Evolutionary conservation across 2,888 invertebrate species (phyloP), one percentile per base, ranked within the genome.

Genomic region (Lithosia quadra): DNA sequence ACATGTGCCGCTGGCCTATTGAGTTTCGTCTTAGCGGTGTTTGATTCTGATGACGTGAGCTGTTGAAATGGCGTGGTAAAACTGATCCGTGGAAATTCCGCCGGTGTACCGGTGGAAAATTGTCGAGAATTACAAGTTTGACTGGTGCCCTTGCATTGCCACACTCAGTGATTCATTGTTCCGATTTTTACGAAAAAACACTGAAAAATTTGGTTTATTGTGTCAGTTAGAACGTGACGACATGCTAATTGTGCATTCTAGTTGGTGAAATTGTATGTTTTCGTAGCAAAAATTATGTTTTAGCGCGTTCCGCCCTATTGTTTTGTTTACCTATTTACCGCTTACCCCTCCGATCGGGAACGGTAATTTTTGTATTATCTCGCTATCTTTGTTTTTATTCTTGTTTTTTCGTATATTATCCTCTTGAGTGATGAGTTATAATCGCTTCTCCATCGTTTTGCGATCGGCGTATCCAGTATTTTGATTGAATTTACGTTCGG

Each of bases 1-100:
- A 96, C 96, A 96, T 96, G 96, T 96, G 95, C 94, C 92, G 95
- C 89, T 90, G 86, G 85, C 91, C 88, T 90, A 89, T 90, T 89
- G 88, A 88, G 90, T 92, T 91, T 92, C 91, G 87, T 86, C 86
- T 90, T 84, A 88, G 86, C 85, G 82, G 88, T 90, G 87, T 85
- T 85, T 86, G 87, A 88, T 88, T 88, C 84, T 87, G 90, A 90
- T 93, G 91, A 91, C 92, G 92, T 91, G 90, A 91, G 83, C 89
- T 86, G 82, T 84, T 80, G 77, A 81, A 87, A 84, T 84, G 80
- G 84, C 83, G 84, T 89, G 86, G 81, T 88, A 90, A 87, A 86
- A 80, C 86, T 83, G 77, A 83, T 79, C 82, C 82, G 80, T 85
- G 75, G 73, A 77, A 75, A 84, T 86, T 86, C 85, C 80, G 77